Conservation (phyloP, 2,888 invertebrate species). For the Apodemia zela region DNA sequence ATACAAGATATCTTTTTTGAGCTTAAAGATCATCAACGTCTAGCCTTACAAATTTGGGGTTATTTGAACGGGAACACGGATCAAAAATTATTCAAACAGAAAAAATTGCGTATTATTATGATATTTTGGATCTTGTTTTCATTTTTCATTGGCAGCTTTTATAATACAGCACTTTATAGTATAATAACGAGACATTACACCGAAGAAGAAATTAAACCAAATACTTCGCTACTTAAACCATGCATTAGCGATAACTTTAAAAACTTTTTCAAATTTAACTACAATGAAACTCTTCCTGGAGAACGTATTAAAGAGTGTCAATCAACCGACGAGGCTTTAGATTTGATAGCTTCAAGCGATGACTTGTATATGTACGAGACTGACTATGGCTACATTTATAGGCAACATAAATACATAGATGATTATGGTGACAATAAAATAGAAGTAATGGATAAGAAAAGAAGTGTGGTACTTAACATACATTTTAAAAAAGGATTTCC, state of each 20-base stretch:
- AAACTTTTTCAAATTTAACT: constrained; percentile 10
- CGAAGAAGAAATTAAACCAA: constrained; percentile 12
- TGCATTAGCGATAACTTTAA: constrained; percentile 20
- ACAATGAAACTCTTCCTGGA: constrained; percentile 17
- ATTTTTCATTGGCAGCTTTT: constrained; percentile 29
- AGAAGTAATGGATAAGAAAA: constrained; percentile 10
- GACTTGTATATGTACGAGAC: constrained; percentile 41
- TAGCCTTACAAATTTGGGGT: constrained; percentile 20
- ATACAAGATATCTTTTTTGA: not conserved
- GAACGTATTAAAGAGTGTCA: constrained; percentile 11
- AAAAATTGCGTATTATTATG: constrained; percentile 23
- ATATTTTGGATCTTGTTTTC: constrained; percentile 32
- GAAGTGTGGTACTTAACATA: not conserved
- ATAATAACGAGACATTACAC: constrained; percentile 24
- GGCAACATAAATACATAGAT: constrained; percentile 39
- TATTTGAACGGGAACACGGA: constrained; percentile 27
- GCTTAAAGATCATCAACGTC: not conserved
- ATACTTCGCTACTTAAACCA: constrained; percentile 8
- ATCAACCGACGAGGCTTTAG: constrained; percentile 17
- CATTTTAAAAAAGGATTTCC: constrained; percentile 25
- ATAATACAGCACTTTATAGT: constrained; percentile 30
- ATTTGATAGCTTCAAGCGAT: not conserved
- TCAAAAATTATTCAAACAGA: constrained; percentile 20
- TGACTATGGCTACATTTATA: constrained; percentile 38
- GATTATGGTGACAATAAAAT: constrained; percentile 31